These are phyloP conservation scores for Paragorgia papillata DNA, from an alignment of 92 coral and sea anemone species.

Conservation along the genomic window DNA sequence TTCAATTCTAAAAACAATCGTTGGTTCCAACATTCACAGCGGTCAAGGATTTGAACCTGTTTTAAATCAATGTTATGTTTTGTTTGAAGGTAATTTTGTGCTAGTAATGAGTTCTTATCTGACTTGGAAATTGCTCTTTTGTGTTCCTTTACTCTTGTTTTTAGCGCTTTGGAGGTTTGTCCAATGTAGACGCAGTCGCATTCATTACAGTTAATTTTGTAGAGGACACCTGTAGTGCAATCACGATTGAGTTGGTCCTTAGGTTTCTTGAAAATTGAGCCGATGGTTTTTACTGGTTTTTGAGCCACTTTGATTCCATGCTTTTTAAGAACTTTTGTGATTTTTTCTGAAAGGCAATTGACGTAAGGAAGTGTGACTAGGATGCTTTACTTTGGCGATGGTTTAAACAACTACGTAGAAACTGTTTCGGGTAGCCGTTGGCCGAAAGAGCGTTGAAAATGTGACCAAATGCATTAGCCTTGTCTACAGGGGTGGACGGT, in stretches of 20 bases:
- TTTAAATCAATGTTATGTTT: neutral
- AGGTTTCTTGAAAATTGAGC: slow-evolving; percentile 18
- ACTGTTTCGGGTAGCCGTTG: no score
- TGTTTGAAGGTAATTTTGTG: slow-evolving; percentile 1
- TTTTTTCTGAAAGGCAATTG: neutral
- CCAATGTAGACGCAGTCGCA: slow-evolving; percentile 35
- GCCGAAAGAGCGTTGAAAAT: no score
- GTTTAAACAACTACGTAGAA: no score
- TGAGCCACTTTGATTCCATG: slow-evolving; percentile 19
- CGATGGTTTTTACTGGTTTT: slow-evolving; percentile 4
- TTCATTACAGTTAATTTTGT: slow-evolving; percentile 23
- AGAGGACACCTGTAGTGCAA: neutral
- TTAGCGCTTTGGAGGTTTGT: slow-evolving; percentile 17
- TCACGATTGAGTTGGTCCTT: slow-evolving; percentile 10
- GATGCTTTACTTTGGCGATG: neutral
- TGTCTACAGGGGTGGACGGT: no score
- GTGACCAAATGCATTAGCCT: no score
- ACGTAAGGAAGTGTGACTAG: neutral
- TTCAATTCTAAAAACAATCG: no score
- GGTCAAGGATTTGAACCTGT: slow-evolving; percentile 39
- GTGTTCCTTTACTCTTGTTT: slow-evolving; percentile 30
- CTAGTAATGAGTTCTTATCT: slow-evolving; percentile 21
- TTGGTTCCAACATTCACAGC: no score
- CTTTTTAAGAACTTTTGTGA: neutral
- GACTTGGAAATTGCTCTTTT: slow-evolving; percentile 5